phyloP scores from a whole-genome alignment of 2,888 invertebrate genomes.

The Yponomeuta sedellus region DNA sequence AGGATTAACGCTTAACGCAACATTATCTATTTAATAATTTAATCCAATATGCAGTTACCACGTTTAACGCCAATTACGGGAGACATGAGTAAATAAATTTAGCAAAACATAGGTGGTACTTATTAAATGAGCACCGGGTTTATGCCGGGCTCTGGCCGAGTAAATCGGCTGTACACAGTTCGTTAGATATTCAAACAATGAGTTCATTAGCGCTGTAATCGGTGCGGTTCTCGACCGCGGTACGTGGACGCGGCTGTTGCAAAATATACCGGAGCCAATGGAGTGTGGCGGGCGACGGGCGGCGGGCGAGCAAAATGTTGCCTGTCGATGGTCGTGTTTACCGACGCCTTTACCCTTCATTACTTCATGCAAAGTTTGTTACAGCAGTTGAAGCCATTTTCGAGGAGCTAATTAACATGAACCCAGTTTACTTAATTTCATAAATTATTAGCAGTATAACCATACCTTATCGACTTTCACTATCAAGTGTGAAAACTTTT shows the following conservation, averaged over 20 bases:
- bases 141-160: slow-evolving; percentile 28
- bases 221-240: slow-evolving; percentile 47
- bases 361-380: slow-evolving; percentile 13
- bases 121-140: slow-evolving; percentile 25
- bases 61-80: slow-evolving; percentile 47
- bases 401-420: background rate
- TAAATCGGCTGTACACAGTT: slow-evolving; percentile 50
- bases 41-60: slow-evolving; percentile 20
- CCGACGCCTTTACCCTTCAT: slow-evolving; percentile 14
- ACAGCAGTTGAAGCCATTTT: background rate
- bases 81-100: slow-evolving; percentile 1
- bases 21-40: slow-evolving; percentile 12
- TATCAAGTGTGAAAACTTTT: background rate
- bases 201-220: slow-evolving; percentile 71
- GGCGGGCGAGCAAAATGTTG: slow-evolving; percentile 22
- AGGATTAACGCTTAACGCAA: slow-evolving; percentile 8
- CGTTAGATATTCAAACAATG: slow-evolving; percentile 71
- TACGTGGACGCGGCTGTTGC: slow-evolving; percentile 27
- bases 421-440: background rate
- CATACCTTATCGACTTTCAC: background rate
- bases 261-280: slow-evolving; percentile 20
- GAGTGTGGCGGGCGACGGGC: slow-evolving; percentile 27
- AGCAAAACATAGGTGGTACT: slow-evolving; percentile 3
- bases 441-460: background rate
- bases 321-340: slow-evolving; percentile 19